Conservation (phyloP, 2,113 vertebrate species). For the Rallus limicola region DNA sequence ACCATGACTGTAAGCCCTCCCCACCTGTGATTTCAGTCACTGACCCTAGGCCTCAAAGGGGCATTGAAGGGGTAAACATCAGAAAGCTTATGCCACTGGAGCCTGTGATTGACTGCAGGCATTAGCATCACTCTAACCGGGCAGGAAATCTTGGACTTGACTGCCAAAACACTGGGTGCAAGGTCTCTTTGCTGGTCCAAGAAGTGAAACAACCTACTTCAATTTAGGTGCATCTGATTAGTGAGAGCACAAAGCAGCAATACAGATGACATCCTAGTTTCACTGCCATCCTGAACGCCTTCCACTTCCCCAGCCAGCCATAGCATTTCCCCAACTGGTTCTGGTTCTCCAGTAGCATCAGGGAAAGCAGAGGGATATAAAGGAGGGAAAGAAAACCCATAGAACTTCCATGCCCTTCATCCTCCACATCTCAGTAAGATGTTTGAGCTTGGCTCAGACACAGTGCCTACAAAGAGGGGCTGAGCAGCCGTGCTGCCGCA, state of each 20-base stretch:
- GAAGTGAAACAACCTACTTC: neutral
- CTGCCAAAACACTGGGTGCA: accelerated
- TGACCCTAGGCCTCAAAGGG: neutral
- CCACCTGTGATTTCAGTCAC: neutral
- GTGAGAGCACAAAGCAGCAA: neutral
- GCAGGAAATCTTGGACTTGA: neutral
- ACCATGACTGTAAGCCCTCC: neutral
- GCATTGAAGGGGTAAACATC: neutral
- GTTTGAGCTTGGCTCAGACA: neutral
- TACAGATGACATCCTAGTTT: neutral
- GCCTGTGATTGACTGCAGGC: neutral
- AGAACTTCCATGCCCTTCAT: neutral
- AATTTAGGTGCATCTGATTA: neutral
- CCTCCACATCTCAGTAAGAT: neutral
- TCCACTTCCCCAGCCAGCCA: neutral
- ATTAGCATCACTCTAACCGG: accelerated
- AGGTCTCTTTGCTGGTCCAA: neutral
- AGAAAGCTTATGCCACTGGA: neutral
- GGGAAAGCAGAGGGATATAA: neutral
- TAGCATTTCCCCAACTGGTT: neutral
- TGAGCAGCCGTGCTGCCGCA: neutral
- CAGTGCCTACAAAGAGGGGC: neutral
- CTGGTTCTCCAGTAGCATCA: neutral
- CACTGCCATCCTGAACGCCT: neutral
- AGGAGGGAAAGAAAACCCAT: neutral